Percentiles rank a stretch among this genome's conserved stretches.
Conservation (phyloP, 64 coral and sea anemone species). For the Cladopsammia gracilis region DNA sequence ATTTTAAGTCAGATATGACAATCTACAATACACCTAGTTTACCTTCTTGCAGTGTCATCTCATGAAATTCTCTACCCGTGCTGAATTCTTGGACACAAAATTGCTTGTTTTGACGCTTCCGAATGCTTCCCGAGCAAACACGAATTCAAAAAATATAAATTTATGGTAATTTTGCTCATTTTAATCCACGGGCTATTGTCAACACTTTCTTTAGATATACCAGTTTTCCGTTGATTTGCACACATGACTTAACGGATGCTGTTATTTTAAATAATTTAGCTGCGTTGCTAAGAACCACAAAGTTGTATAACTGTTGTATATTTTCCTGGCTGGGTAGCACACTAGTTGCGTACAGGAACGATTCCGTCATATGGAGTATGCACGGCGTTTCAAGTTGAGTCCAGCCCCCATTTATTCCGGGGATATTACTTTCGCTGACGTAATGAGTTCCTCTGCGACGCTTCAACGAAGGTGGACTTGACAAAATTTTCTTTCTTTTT, state of each 20-base stretch:
- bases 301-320: constrained; percentile 10
- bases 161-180: too few relatives aligned
- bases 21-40: too few relatives aligned
- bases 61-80: too few relatives aligned
- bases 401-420: background rate
- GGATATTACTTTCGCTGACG: background rate
- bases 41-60: too few relatives aligned
- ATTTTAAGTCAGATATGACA: too few relatives aligned
- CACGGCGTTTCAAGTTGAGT: constrained; percentile 25
- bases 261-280: background rate
- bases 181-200: too few relatives aligned
- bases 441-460: background rate
- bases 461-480: constrained; percentile 10
- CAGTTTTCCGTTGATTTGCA: background rate
- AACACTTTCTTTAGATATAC: background rate
- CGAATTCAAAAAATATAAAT: too few relatives aligned
- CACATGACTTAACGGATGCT: background rate
- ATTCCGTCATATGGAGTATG: constrained; percentile 20
- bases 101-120: too few relatives aligned
- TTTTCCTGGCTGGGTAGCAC: background rate
- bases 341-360: background rate
- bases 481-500: too few relatives aligned
- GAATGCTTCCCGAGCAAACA: too few relatives aligned
- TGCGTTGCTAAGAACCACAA: background rate
- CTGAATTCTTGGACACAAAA: too few relatives aligned